Base-by-base conservation (phyloP, 1,140 invertebrate species). In the Antheraea mylitta region DNA sequence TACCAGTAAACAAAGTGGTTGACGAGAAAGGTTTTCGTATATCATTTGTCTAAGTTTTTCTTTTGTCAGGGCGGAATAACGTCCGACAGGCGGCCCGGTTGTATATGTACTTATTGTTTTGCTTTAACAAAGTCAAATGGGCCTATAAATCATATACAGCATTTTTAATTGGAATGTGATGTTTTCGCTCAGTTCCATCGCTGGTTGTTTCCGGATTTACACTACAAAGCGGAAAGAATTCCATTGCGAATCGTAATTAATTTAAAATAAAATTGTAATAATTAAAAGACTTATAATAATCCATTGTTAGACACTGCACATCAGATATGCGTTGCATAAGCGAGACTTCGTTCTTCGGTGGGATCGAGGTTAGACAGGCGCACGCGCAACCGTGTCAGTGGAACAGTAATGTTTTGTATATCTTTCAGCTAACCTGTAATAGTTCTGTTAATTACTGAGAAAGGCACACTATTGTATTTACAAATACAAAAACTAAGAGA, bases 271-370 rank as follows among this genome's bases (percentile, higher is more conserved):
- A 48, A 48, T 10, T 48, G 45, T 48, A 48, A 48, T 48, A 48
- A 48, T 48, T 7, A 48, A 48, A 48, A 48, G 45, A 13, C 45
- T 8, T 22, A 11, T 11, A 61, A 72, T 72, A 68, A 72, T 72
- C 69, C 67, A 69, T 72, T 69, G 71, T 72, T 72, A 69, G 68
- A 69, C 71, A 58, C 58, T 61, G 67, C 68, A 63, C 68, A 67
- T 73, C 74, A 71, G 76, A 76, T 73, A 75, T 74, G 63, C 69
- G 73, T 85, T 85, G 81, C 83, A 80, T 83, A 85, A 85, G 80
- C 67, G 73, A 77, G 60, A 76, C 72, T 13, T 61, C 19, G 9
- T 7, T 68, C 79, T 75, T 70, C 67, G 77, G 80, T 85, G 83
- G 81, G 83, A 85, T 85, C 71, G 77, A 70, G 78, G 83, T 64